Evolutionary conservation across 2,797 vertebrate genomes (phyloP), one percentile per base, ranked within the genome.

Genomic region (Antennarius maculatus): DNA sequence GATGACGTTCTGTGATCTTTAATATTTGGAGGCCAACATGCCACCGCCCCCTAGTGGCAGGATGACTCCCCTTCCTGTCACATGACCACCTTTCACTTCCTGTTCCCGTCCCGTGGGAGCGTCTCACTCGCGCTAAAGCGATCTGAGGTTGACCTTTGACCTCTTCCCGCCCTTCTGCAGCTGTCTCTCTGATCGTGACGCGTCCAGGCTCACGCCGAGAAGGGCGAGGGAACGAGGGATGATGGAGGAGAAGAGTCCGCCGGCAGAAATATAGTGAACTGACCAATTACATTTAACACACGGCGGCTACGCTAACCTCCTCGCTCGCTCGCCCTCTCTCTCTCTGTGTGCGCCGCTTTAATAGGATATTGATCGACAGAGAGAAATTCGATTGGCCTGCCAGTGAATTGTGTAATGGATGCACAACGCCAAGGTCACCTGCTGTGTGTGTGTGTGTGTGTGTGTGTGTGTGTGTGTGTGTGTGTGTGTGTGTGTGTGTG

Each of bases 341-440:
- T 63, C 73, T 67, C 73, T 86, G 51, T 86, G 51, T 85, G 77
- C 76, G 82, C 84, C 56, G 90, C 91, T 96, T 96, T 97, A 98
- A 98, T 97, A 97, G 95, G 93, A 96, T 98, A 98, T 98, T 96
- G 96, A 98, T 97, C 95, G 95, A 94, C 94, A 95, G 93, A 93
- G 93, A 93, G 93, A 93, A 93, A 95, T 96, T 96, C 93, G 94
- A 97, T 96, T 95, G 94, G 93, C 91, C 95, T 94, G 94, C 96
- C 94, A 94, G 91, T 94, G 96, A 95, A 96, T 95, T 95, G 95
- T 95, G 94, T 94, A 95, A 96, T 95, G 93, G 94, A 94, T 94
- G 94, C 93, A 94, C 94, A 95, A 95, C 94, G 92, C 93, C 96
- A 98, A 98, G 96, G 96, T 97, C 95, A 97, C 87, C 83, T 76